Evolutionary conservation across 2,113 vertebrate species (phyloP).

Genomic region (Ondatra zibethicus): DNA sequence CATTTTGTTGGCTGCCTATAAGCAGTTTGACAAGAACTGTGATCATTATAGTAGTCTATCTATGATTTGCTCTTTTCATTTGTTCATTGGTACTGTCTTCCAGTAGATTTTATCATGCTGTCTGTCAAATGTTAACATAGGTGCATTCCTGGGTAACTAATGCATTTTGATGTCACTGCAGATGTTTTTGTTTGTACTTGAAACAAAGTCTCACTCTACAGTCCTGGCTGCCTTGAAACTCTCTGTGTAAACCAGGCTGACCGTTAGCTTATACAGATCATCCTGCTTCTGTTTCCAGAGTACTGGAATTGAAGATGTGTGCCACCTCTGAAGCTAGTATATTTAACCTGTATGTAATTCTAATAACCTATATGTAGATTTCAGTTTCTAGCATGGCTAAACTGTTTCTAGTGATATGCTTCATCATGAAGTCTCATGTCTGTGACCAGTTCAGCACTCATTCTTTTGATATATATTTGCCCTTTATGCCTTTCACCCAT

Average conservation of each 20-base stretch:
- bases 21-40: slow-evolving; percentile 41
- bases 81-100: neutral
- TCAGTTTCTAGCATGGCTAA: neutral
- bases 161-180: neutral
- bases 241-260: neutral
- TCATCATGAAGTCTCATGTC: neutral
- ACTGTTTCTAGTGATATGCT: neutral
- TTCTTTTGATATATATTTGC: neutral
- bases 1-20: slow-evolving; percentile 3
- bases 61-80: slow-evolving; percentile 16
- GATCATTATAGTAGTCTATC: neutral
- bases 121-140: neutral
- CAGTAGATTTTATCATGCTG: slow-evolving; percentile 24
- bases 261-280: neutral
- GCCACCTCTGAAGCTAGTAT: neutral
- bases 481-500: neutral
- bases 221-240: neutral
- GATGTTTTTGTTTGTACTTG: slow-evolving; percentile 6
- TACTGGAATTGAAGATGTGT: neutral
- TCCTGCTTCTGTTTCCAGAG: neutral
- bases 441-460: neutral
- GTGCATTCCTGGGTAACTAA: neutral
- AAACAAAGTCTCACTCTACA: neutral
- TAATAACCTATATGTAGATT: neutral
- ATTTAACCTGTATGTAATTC: neutral